A percentile compares a stretch with the other conserved stretches of the same genome.
Conservation (phyloP, 2,797 vertebrate genomes). For the Acipenser oxyrinchus region DNA sequence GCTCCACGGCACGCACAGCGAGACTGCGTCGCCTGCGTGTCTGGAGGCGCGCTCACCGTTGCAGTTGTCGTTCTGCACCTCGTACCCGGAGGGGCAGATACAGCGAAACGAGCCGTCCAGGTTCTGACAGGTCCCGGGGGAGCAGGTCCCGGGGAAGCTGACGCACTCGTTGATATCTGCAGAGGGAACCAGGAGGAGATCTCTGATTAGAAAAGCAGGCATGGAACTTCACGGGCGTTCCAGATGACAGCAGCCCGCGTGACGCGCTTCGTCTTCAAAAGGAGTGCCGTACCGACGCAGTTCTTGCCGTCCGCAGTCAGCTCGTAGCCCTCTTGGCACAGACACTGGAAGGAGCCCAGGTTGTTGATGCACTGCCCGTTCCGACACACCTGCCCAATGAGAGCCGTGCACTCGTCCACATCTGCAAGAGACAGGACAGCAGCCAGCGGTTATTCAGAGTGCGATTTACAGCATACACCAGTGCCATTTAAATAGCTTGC, state of each 20-base stretch:
- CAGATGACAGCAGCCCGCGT: no score
- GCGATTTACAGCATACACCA: neutral
- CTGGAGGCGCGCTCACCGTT: slow-evolving; percentile 58
- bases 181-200: neutral
- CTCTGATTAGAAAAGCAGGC: neutral
- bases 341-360: slow-evolving; percentile 83
- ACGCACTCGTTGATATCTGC: slow-evolving; percentile 83
- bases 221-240: neutral
- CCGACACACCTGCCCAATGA: slow-evolving; percentile 79
- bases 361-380: slow-evolving; percentile 86
- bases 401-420: slow-evolving; percentile 77
- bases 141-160: slow-evolving; percentile 76
- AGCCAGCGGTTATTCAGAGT: neutral
- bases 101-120: slow-evolving; percentile 87
- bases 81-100: slow-evolving; percentile 80
- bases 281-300: slow-evolving; percentile 71
- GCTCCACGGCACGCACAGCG: no score
- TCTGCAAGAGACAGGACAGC: slow-evolving; percentile 50
- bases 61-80: slow-evolving; percentile 83
- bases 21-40: neutral
- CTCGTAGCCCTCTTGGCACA: slow-evolving; percentile 85
- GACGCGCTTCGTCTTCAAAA: neutral
- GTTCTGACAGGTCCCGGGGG: slow-evolving; percentile 89
- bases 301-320: slow-evolving; percentile 80
- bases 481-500: neutral